Percentiles rank a stretch among this genome's conserved stretches.
These are phyloP conservation scores for Mythimna impura DNA, from an alignment of 2,888 invertebrate species.

Conservation along the genomic window DNA sequence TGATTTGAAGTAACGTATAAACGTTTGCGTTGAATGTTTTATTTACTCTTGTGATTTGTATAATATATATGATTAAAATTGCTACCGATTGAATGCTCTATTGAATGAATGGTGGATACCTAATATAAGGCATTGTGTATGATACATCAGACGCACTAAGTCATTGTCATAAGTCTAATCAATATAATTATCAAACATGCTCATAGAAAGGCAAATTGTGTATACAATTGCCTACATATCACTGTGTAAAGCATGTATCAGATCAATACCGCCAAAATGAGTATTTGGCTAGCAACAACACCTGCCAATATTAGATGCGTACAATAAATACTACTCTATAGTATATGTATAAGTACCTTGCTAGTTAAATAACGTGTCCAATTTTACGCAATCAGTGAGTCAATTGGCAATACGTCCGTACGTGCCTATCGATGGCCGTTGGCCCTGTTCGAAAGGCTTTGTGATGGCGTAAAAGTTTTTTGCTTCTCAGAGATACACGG, in stretches of 20 bases:
- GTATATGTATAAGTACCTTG: neutral
- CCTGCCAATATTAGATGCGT: slow-evolving; percentile 14
- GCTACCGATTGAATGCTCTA: neutral
- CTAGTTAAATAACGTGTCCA: slow-evolving; percentile 51
- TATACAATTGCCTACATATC: neutral
- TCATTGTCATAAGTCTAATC: neutral
- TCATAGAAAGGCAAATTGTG: neutral
- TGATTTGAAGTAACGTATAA: slow-evolving; percentile 22
- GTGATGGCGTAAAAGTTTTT: slow-evolving; percentile 54
- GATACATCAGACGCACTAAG: neutral
- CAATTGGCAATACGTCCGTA: slow-evolving; percentile 52
- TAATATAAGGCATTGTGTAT: neutral
- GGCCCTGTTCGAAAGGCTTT: slow-evolving; percentile 54
- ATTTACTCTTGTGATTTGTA: neutral
- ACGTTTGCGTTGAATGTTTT: neutral
- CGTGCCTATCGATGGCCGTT: slow-evolving; percentile 51
- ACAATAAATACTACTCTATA: slow-evolving; percentile 16
- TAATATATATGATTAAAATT: neutral
- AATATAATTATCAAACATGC: neutral
- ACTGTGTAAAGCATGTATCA: neutral
- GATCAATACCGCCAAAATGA: slow-evolving; percentile 1
- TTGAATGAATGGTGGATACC: neutral
- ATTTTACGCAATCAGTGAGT: slow-evolving; percentile 56
- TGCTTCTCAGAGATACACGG: slow-evolving; percentile 47
- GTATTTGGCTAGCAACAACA: slow-evolving; percentile 25